Base-by-base conservation (phyloP, 2,888 invertebrate species). In the Ophion ellenae region DNA sequence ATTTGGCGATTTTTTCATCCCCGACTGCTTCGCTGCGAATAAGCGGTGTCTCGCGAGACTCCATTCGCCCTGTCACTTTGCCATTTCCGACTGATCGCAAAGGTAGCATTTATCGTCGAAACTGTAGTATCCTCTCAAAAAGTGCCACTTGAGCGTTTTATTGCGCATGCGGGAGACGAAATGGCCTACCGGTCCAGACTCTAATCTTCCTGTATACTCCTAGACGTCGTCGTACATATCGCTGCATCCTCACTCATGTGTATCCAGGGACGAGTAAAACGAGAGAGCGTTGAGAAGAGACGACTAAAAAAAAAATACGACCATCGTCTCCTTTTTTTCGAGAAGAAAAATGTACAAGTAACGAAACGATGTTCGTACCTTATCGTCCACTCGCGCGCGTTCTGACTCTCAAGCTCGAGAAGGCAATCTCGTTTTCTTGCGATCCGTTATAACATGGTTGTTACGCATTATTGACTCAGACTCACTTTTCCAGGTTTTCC, bases 61-160 rank as follows among this genome's bases (percentile, higher is more conserved):
- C 32, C 32, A 32, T 32, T 2, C 32, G 32, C 32, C 4, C 32
- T 32, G 32, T 53, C 53, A 17, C 17, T 53, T 61, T 79, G 17
- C 74, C 79, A 79, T 69, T 83, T 83, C 83, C 74, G 74, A 61
- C 63, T 79, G 79, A 83, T 79, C 74, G 69, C 63, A 9, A 36
- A 20, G 40, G 36, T 73, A 69, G 17, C 53, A 63, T 78, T 83
- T 79, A 78, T 83, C 74, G 76, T 74, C 69, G 40, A 61, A 28
- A 32, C 32, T 32, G 32, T 32, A 20, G n/a, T 70, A 36, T 40
- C 66, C 79, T 40, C 36, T 73, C 24, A 78, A 74, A 40, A 20
- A 80, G 64, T 45, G 45, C 10, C 80, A 67, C 73, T 73, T 40
- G 67, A 47, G 40, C 64, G 76, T 75, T 79, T 75, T 73, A 67